Percentiles rank a stretch among this genome's conserved stretches.
Evolutionary conservation across 2,888 invertebrate species (phyloP).

Genomic region (Ceramica pisi): DNA sequence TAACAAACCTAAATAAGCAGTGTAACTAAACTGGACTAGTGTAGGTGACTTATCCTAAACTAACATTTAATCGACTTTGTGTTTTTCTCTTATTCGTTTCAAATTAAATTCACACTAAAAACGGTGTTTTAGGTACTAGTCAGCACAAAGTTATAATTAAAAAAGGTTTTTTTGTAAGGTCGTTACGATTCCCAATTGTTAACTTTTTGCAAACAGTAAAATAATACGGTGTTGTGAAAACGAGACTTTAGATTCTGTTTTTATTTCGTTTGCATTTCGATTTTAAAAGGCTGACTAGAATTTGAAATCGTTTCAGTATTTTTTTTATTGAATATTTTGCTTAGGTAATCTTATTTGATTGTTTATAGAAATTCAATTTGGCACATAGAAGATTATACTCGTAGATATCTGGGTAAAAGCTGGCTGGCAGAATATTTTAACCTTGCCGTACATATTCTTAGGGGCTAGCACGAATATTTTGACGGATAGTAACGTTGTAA

Average conservation of each 20-base stretch:
- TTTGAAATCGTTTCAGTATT: constrained; percentile 7
- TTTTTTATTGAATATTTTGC: constrained; percentile 11
- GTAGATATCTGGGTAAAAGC: no score
- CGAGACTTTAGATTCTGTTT: constrained; percentile 28
- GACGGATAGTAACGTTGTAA: no score
- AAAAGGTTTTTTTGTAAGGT: constrained; percentile 28
- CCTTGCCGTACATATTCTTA: no score
- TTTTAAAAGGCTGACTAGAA: constrained; percentile 18
- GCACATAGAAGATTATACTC: not conserved
- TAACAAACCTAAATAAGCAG: constrained; percentile 60
- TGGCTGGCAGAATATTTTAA: no score
- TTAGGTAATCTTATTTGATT: not conserved
- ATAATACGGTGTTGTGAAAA: constrained; percentile 39
- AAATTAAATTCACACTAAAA: constrained; percentile 22
- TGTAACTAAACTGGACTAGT: constrained; percentile 37
- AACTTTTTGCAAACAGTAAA: constrained; percentile 34
- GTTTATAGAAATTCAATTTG: constrained; percentile 1
- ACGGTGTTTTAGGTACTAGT: not conserved
- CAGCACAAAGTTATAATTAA: constrained; percentile 17
- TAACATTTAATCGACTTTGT: constrained; percentile 48
- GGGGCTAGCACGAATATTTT: no score
- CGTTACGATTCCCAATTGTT: constrained; percentile 7
- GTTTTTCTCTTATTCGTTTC: constrained; percentile 29
- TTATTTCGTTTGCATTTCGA: constrained; percentile 36
- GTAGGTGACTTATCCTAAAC: constrained; percentile 42